Evolutionary conservation across 1,140 invertebrate species (phyloP), one percentile per base, ranked within the genome.

Genomic region (Philotrypesis tridentata): DNA sequence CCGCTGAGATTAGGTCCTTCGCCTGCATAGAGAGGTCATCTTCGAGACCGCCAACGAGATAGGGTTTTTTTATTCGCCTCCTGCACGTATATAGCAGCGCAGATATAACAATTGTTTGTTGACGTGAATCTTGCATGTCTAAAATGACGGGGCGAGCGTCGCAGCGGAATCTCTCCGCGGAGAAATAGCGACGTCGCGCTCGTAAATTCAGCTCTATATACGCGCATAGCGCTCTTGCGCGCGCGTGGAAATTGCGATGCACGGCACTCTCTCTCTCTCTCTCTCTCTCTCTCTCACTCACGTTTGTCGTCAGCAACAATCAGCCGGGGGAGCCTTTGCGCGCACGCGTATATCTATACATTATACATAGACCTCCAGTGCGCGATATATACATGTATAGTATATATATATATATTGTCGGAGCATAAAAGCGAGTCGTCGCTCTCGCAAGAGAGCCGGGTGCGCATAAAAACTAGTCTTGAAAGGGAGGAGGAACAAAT

Each of bases 391-490:
- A 17, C 48, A 17, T 21, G 12, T 48, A 17, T n/a, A 37, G 23
- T 68, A 55, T 68, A 21, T 68, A 61, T 37, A 37, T 37, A 14
- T 65, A 2, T 48, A 5, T n/a, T 70, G 25, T 43, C 7, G 5
- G 3, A 7, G 63, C 61, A 67, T 77, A 55, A 78, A 70, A 23
- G 55, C 11, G 27, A 29, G 25, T 21, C 48, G 48, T n/a, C n/a
- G n/a, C n/a, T n/a, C n/a, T 5, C 48, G 27, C 27, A 11, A n/a
- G 33, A 37, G 33, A 3, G 4, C 12, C 17, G 37, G 37, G 23
- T 37, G 31, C 33, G 61, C 61, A 67, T 67, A 77, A 78, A 70
- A 70, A 68, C 63, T 70, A 70, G 76, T 78, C 65, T 78, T 23
- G 63, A 78, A 70, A 55, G 43, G 17, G 68, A 55, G 48, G 48